A percentile compares a stretch with the other conserved stretches of the same genome.
These are phyloP conservation scores for Archocentrus centrarchus DNA, from an alignment of 2,113 vertebrate species.

Conservation along the genomic window DNA sequence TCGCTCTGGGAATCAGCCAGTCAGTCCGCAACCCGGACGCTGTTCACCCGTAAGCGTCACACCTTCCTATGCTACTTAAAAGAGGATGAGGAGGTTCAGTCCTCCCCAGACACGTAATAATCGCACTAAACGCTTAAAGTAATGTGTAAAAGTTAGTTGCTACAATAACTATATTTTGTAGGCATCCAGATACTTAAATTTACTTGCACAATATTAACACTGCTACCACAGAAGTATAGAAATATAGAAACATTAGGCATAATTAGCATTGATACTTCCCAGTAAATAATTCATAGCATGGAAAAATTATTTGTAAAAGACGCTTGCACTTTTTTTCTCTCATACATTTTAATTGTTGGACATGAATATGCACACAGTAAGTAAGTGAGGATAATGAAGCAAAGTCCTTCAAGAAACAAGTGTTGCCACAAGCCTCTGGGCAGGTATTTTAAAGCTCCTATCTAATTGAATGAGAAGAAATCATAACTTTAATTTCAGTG, in stretches of 20 bases:
- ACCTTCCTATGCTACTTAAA: neutral
- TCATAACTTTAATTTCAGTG: neutral
- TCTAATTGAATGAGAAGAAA: neutral
- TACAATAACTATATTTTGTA: neutral
- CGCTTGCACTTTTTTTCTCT: neutral
- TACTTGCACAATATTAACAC: neutral
- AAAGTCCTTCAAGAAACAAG: too few relatives aligned
- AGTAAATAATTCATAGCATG: neutral
- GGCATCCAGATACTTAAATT: neutral
- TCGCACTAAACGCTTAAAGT: neutral
- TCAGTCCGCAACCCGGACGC: slow-evolving; percentile 93
- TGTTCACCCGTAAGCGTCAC: slow-evolving; percentile 89
- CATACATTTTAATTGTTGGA: neutral
- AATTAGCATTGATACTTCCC: rapidly evolving
- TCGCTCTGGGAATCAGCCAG: slow-evolving; percentile 96
- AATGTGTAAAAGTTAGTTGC: neutral
- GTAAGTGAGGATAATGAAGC: neutral
- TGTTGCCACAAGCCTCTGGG: too few relatives aligned
- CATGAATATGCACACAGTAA: neutral
- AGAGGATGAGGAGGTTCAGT: neutral
- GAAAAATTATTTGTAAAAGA: neutral
- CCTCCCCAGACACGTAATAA: neutral
- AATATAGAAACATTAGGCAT: neutral
- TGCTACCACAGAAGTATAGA: neutral
- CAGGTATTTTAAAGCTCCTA: neutral